phyloP scores from a whole-genome alignment of 2,888 invertebrate genomes.

The Lymantria monacha region DNA sequence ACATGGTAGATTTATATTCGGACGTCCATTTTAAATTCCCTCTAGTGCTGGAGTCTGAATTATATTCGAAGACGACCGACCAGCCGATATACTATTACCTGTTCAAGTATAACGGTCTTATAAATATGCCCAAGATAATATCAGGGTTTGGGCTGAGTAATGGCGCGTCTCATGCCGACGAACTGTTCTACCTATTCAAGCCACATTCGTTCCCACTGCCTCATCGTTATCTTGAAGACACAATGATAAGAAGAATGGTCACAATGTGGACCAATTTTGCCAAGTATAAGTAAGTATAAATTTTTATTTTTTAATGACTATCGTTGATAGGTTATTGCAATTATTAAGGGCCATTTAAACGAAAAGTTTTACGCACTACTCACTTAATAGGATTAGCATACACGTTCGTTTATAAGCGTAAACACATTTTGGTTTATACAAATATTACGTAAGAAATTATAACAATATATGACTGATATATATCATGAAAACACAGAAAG shows the following conservation, averaged over 20 bases:
- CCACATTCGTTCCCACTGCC: conserved; percentile 64
- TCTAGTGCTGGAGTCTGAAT: conserved; percentile 56
- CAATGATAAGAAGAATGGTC: conserved; percentile 64
- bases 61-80: conserved; percentile 57
- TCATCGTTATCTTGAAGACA: conserved; percentile 51
- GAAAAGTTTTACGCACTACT: no score
- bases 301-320: neutral
- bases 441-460: no score
- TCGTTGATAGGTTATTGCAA: neutral
- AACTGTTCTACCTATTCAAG: conserved; percentile 71
- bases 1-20: conserved; percentile 68
- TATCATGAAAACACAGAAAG: no score
- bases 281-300: conserved; percentile 58
- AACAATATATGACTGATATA: no score
- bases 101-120: conserved; percentile 64
- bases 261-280: conserved; percentile 76
- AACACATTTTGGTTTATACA: no score
- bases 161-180: conserved; percentile 73
- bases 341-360: no score
- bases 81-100: conserved; percentile 69
- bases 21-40: conserved; percentile 72
- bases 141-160: conserved; percentile 48
- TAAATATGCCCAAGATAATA: conserved; percentile 67
- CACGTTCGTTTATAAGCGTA: no score
- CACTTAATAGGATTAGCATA: no score